Evolutionary conservation across 2,113 vertebrate genomes (phyloP), one percentile per base, ranked within the genome.

Genomic region (Spea multiplicata): DNA sequence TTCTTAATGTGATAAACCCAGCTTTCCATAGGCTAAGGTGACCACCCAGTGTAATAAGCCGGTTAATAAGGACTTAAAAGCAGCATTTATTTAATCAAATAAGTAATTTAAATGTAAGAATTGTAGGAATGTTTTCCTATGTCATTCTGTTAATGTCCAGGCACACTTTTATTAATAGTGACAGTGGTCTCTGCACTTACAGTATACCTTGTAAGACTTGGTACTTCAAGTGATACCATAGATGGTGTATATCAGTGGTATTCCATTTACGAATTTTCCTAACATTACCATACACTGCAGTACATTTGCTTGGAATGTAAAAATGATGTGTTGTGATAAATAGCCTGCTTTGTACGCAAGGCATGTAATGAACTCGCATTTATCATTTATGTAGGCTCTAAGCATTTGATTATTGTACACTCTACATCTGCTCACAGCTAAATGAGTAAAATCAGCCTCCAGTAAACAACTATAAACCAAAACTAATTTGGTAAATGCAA

Each of bases 261-360:
- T 44, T 44, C 8, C 13, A 66, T 67, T 67, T 65, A 67, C 16
- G 13, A 44, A 12, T 67, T 14, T 30, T 16, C 30, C 6, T 6
- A 64, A 64, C 5, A 10, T 61, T 17, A 64, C 61, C 3, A 17
- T 17, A 13, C 14, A n/a, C 14, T 61, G 61, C 61, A 64, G 61
- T 16, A 64, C 30, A 16, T 64, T 67, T 55, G 66, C 57, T 68
- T 66, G 44, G n/a, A 57, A 68, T 47, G 65, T 76, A 50, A 44
- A 67, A 76, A 76, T 47, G 8, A 45, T 67, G 44, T 47, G 48
- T 49, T 68, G 4, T 67, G 64, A 76, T 68, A 57, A 76, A 76
- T 57, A 47, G 53, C 65, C 4, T 10, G 44, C 5, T 75, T 66
- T 44, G 49, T 66, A 75, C 53, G 53, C 44, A 76, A 67, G 66